A percentile compares a stretch with the other conserved stretches of the same genome.
These are phyloP conservation scores for Catamblyrhynchus diadema DNA, from an alignment of 2,797 vertebrate species.

Conservation along the genomic window DNA sequence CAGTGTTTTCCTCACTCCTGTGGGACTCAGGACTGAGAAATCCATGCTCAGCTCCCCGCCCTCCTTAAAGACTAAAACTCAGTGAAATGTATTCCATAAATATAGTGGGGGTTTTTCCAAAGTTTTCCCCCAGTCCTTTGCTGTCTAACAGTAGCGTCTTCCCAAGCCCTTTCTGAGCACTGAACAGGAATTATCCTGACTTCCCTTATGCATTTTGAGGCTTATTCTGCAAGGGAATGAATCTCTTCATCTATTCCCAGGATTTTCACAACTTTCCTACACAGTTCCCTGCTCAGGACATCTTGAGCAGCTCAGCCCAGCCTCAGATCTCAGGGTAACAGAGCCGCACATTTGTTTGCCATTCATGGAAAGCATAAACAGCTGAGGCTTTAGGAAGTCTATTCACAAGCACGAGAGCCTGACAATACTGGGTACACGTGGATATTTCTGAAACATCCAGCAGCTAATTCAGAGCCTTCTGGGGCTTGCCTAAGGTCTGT, in stretches of 20 bases:
- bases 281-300: background rate
- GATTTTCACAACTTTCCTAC: background rate
- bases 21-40: background rate
- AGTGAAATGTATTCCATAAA: background rate
- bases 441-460: background rate
- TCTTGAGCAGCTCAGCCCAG: background rate
- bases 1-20: background rate
- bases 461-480: background rate
- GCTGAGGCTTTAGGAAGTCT: background rate
- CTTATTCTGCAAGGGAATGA: background rate
- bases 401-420: background rate
- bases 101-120: fast-evolving
- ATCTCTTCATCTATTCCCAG: background rate
- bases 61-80: background rate
- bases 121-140: background rate
- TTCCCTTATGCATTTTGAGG: background rate
- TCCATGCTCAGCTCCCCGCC: background rate
- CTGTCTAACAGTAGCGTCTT: background rate
- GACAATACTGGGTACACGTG: background rate
- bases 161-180: background rate
- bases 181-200: background rate
- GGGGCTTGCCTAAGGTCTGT: background rate
- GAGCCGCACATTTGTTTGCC: background rate
- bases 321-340: background rate
- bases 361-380: background rate